Evolutionary conservation across 2,888 invertebrate species (phyloP).

Genomic region (Pemphredon lugubris): DNA sequence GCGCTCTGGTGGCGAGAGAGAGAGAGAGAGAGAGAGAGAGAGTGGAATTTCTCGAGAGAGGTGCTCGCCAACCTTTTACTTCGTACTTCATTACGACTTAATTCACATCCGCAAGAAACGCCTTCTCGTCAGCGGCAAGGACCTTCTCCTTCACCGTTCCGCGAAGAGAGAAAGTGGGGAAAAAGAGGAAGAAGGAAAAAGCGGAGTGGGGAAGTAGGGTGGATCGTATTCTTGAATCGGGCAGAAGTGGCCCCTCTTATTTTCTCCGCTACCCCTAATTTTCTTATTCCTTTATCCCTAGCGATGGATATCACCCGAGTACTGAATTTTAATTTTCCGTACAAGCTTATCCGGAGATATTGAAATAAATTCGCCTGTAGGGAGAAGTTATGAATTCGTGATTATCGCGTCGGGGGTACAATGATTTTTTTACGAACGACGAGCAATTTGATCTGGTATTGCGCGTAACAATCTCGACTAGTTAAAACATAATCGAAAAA

Average conservation of each 20-base stretch:
- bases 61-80: constrained; percentile 50
- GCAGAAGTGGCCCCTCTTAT: constrained; percentile 4
- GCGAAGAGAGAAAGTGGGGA: constrained; percentile 28
- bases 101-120: constrained; percentile 67
- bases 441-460: too few species aligned
- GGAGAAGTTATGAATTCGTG: too few species aligned
- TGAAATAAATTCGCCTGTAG: too few species aligned
- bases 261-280: constrained; percentile 1
- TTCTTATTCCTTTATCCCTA: background rate
- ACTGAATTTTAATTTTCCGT: too few species aligned
- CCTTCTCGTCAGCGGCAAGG: constrained; percentile 38
- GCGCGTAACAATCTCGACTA: too few species aligned
- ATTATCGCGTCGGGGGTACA: too few species aligned
- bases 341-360: too few species aligned
- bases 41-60: constrained; percentile 30
- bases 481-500: too few species aligned
- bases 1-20: too few species aligned
- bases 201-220: constrained; percentile 3
- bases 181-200: constrained; percentile 31
- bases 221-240: constrained; percentile 9
- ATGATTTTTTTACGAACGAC: too few species aligned
- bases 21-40: too few species aligned
- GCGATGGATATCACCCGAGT: background rate
- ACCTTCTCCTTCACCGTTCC: constrained; percentile 8
- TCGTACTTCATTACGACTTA: constrained; percentile 72